phyloP scores from a whole-genome alignment of 2,797 vertebrate species.

The Gymnodraco acuticeps region DNA sequence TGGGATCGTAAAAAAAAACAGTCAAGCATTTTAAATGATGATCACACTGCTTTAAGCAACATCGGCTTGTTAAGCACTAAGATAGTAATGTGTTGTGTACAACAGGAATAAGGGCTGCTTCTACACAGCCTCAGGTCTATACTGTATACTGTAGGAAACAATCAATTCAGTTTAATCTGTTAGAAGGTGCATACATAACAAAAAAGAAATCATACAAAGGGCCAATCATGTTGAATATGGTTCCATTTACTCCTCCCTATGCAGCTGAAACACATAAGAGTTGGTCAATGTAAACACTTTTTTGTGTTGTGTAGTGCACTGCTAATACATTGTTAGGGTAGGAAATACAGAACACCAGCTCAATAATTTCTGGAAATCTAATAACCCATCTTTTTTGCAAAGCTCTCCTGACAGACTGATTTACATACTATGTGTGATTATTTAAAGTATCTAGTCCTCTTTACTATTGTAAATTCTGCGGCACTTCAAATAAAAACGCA shows the following conservation, averaged over 20 bases:
- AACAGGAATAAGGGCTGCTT: slow-evolving; percentile 20
- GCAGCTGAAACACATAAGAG: background rate
- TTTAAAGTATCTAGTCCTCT: slow-evolving; percentile 38
- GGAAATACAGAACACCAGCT: slow-evolving; percentile 35
- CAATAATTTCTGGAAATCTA: slow-evolving; percentile 34
- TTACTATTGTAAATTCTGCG: slow-evolving; percentile 26
- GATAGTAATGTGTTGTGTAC: slow-evolving; percentile 48
- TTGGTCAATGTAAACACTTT: background rate
- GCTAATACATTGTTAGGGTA: slow-evolving; percentile 5
- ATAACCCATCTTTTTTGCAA: slow-evolving; percentile 37
- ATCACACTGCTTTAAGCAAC: slow-evolving; percentile 45
- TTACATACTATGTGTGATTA: slow-evolving; percentile 59
- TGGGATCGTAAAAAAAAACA: slow-evolving; percentile 49
- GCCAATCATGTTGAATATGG: slow-evolving; percentile 1
- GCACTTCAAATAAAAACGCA: slow-evolving; percentile 54
- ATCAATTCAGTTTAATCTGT: slow-evolving; percentile 37
- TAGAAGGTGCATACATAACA: background rate
- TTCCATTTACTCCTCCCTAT: background rate
- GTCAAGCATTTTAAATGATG: slow-evolving; percentile 61
- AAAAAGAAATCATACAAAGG: background rate
- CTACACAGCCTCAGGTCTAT: slow-evolving; percentile 39
- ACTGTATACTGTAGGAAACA: slow-evolving; percentile 27
- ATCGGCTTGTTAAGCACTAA: slow-evolving; percentile 35
- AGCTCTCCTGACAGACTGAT: slow-evolving; percentile 23
- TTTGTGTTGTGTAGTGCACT: too few relatives aligned